phyloP scores from a whole-genome alignment of 1,140 invertebrate genomes.

The Drosophila tsacasi region DNA sequence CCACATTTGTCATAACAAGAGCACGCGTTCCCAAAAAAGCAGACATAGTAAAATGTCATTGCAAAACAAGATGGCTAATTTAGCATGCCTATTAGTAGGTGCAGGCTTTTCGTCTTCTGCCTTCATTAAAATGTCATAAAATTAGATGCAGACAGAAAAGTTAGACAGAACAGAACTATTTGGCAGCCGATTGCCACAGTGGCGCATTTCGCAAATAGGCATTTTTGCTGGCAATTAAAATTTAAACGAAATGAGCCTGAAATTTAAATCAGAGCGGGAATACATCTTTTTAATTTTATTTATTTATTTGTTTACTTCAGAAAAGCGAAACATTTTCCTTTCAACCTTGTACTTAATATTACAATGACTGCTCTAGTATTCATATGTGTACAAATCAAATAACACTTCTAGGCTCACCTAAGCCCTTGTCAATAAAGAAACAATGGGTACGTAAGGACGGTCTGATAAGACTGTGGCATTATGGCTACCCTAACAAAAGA shows the following conservation, averaged over 20 bases:
- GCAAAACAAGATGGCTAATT: constrained; percentile 20
- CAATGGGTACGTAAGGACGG: constrained; percentile 6
- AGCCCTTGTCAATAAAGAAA: constrained; percentile 3
- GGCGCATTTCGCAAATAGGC: constrained; percentile 1
- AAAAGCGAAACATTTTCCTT: too few relatives aligned
- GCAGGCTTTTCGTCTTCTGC: neutral
- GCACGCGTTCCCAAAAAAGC: constrained; percentile 5
- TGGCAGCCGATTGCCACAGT: constrained; percentile 13
- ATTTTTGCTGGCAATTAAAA: constrained; percentile 42
- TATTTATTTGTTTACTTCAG: neutral
- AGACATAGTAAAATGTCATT: constrained; percentile 7
- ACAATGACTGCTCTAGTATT: neutral
- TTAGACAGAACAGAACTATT: constrained; percentile 11
- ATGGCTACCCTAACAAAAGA: constrained; percentile 60
- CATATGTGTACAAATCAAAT: neutral
- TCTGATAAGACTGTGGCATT: constrained; percentile 45
- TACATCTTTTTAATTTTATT: neutral
- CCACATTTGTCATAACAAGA: constrained; percentile 4
- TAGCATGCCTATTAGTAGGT: constrained; percentile 23
- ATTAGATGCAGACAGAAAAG: constrained; percentile 17
- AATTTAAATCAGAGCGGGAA: neutral
- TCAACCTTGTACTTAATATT: neutral
- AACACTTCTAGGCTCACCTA: neutral
- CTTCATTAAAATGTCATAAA: constrained; percentile 55
- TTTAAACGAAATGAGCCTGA: constrained; percentile 4